These are phyloP conservation scores for Paguma larvata DNA, from an alignment of 2,797 vertebrate species.

Conservation along the genomic window DNA sequence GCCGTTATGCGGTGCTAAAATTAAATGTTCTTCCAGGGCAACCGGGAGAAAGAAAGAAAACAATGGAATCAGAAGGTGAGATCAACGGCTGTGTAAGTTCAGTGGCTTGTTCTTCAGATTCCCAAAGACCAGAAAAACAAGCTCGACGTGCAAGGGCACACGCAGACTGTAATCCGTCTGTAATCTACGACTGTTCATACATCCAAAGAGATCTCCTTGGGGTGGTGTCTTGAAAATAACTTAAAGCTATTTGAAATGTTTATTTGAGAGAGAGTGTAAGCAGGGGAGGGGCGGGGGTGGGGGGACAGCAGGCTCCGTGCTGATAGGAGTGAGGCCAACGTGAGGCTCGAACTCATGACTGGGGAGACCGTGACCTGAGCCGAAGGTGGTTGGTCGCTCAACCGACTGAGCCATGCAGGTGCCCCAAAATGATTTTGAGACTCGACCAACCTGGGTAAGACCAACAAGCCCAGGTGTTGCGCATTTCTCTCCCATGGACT, in stretches of 20 bases:
- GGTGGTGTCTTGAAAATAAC: neutral
- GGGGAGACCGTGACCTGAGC: no score
- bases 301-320: no score
- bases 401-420: no score
- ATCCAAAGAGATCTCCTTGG: neutral
- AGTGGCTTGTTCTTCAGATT: neutral
- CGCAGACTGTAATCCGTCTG: neutral
- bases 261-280: no score
- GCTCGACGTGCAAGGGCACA: neutral
- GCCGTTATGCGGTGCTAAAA: slow-evolving; percentile 32
- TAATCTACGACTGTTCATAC: neutral
- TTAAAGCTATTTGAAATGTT: neutral
- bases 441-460: neutral
- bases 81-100: neutral
- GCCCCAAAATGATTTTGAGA: neutral
- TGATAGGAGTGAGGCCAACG: no score
- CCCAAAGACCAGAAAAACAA: neutral
- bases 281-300: no score
- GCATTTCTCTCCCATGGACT: neutral
- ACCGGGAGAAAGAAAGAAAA: neutral
- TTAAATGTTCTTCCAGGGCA: slow-evolving; percentile 29
- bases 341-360: no score
- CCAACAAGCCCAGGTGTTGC: neutral
- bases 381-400: no score
- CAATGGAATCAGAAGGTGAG: neutral